Evolutionary conservation across 2,888 invertebrate species (phyloP).

Genomic region (Parelbella ahira): DNA sequence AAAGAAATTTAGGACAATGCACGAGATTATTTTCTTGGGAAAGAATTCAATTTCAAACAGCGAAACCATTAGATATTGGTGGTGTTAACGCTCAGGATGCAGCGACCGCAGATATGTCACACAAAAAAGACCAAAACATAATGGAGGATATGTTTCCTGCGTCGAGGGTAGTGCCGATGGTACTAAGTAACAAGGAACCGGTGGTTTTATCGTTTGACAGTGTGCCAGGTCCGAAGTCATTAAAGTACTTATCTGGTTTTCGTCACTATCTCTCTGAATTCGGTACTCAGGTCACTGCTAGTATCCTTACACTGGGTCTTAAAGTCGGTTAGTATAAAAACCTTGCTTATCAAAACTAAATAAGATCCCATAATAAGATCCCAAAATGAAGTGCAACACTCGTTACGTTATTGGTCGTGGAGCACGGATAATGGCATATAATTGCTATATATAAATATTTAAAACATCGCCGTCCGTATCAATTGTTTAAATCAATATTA

Average conservation of each 20-base stretch:
- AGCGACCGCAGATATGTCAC: conserved; percentile 26
- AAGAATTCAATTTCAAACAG: conserved; percentile 36
- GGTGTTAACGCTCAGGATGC: conserved; percentile 27
- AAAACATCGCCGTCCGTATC: too few relatives aligned
- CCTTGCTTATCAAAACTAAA: too few relatives aligned
- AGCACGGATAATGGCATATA: too few relatives aligned
- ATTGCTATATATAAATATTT: too few relatives aligned
- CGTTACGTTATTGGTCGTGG: too few relatives aligned
- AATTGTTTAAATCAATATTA: too few relatives aligned
- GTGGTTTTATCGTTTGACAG: conserved; percentile 79
- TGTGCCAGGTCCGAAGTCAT: conserved; percentile 82
- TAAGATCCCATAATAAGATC: too few relatives aligned
- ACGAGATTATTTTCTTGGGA: conserved; percentile 35
- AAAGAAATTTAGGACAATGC: conserved; percentile 42
- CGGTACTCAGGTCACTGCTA: conserved; percentile 82
- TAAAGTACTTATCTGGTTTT: conserved; percentile 79
- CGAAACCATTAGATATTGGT: conserved; percentile 38
- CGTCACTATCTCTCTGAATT: conserved; percentile 82
- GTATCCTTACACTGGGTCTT: conserved; percentile 70
- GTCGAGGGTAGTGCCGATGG: conserved; percentile 50
- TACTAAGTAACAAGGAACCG: conserved; percentile 52
- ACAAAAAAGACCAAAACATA: conserved; percentile 26
- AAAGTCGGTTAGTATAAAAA: conserved; percentile 65
- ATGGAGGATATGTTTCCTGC: conserved; percentile 48
- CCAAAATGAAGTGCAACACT: too few relatives aligned